These are phyloP conservation scores for Physeter macrocephalus DNA, from an alignment of 2,113 vertebrate species.

Conservation along the genomic window DNA sequence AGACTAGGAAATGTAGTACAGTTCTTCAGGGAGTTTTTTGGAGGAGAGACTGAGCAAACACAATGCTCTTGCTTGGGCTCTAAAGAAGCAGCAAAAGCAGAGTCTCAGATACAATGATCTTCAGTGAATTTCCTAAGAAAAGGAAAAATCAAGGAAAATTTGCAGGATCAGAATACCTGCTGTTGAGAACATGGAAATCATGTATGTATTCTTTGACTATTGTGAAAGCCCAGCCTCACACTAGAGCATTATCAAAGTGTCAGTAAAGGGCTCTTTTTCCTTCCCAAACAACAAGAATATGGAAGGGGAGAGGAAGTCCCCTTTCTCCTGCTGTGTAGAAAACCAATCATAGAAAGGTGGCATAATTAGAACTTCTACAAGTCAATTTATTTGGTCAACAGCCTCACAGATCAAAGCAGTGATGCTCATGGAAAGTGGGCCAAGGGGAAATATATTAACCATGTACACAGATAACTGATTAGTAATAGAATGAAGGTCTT, in stretches of 20 bases:
- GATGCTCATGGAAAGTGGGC: neutral
- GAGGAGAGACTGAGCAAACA: neutral
- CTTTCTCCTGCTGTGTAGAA: neutral
- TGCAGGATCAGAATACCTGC: neutral
- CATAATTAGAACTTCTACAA: neutral
- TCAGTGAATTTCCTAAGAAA: neutral
- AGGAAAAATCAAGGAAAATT: neutral
- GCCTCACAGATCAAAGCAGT: neutral
- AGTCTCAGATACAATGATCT: neutral
- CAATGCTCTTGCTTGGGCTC: neutral
- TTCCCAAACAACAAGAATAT: neutral
- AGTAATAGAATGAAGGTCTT: neutral
- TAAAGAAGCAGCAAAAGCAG: neutral
- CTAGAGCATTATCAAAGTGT: neutral
- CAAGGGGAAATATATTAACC: neutral
- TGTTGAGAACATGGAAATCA: neutral
- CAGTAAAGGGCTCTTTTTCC: neutral
- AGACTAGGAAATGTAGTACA: neutral
- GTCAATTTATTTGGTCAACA: neutral
- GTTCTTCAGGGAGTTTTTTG: neutral
- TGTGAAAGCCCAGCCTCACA: neutral
- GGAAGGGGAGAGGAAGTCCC: neutral
- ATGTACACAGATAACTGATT: neutral
- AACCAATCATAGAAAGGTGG: neutral
- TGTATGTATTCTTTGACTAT: neutral